phyloP scores from a whole-genome alignment of 2,888 invertebrate genomes.

The Watsonalla cultraria region DNA sequence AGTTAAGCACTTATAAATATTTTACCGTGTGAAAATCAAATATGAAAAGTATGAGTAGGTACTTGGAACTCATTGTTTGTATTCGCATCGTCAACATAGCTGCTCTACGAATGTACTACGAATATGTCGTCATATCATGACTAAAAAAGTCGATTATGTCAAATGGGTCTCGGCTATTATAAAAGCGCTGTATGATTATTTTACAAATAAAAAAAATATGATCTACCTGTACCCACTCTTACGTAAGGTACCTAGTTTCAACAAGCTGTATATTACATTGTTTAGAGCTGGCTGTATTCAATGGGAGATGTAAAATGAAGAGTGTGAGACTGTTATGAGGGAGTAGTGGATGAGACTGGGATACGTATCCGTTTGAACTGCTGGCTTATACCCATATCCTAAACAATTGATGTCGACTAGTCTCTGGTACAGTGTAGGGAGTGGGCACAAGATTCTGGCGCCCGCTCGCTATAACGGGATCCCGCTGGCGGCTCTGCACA shows the following conservation, averaged over 20 bases:
- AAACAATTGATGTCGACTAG: constrained; percentile 30
- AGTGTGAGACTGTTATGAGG: too few relatives aligned
- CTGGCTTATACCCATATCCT: constrained; percentile 6
- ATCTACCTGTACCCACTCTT: too few relatives aligned
- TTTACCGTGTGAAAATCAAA: constrained; percentile 36
- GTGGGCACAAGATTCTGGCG: constrained; percentile 60
- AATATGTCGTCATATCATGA: constrained; percentile 11
- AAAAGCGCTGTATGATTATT: not conserved
- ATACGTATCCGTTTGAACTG: not conserved
- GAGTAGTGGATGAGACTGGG: too few relatives aligned
- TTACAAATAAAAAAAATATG: too few relatives aligned
- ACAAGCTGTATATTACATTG: too few relatives aligned
- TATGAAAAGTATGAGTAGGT: constrained; percentile 20
- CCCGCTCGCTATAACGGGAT: constrained; percentile 66
- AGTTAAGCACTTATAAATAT: constrained; percentile 5
- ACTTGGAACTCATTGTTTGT: constrained; percentile 27
- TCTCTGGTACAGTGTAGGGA: constrained; percentile 42
- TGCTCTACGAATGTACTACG: not conserved
- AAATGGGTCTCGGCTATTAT: not conserved
- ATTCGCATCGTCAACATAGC: constrained; percentile 18
- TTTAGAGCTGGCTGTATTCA: too few relatives aligned
- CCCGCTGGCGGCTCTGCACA: constrained; percentile 65
- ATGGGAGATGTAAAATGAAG: too few relatives aligned
- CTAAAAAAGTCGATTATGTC: not conserved
- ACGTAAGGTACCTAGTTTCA: too few relatives aligned